Base-by-base conservation (phyloP, 2,888 invertebrate genomes). In the Ctenicera cuprea region DNA sequence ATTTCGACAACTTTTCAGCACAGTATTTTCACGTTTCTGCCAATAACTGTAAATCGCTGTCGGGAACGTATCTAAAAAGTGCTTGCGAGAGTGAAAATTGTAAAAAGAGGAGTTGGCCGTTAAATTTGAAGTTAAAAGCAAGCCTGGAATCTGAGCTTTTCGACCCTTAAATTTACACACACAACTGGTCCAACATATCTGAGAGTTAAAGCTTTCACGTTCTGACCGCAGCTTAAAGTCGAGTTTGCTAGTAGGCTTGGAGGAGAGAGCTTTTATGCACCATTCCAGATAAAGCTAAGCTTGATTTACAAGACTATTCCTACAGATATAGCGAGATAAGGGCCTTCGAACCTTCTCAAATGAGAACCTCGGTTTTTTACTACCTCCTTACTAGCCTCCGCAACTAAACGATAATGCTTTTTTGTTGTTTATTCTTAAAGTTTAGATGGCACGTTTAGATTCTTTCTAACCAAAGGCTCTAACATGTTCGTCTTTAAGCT, bases 221-320 rank as follows among this genome's bases (percentile, higher is more conserved):
- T 45, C 52, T 73, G 73, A 73, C 73, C 73, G 54, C 73, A 63
- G 63, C 57, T 66, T 65, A 57, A 66, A 57, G 57, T 45, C 64
- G 71, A 57, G 50, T 70, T 65, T 65, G 54, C 54, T 54, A 48
- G 73, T 65, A 67, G 74, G 76, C 75, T 71, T 37, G 59, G 37
- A 67, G 30, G 43, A 59, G 52, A 48, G 43, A 64, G 69, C 59
- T 78, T 79, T 79, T 78, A 79, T 79, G 79, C 77, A 77, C 75
- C 78, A 76, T 78, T 78, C 74, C 54, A 80, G 80, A 79, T 79
- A 80, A 78, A 79, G 73, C 74, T 79, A 79, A 79, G 80, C 80
- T 80, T 79, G 80, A 80, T 79, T 80, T 80, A 80, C 77, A 79
- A 73, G 78, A 76, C 78, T 73, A 74, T 78, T 77, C 65, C 66